A percentile compares a stretch with the other conserved stretches of the same genome.
These are phyloP conservation scores for Propithecus deckenii DNA, from an alignment of 2,797 vertebrate species.

Conservation along the genomic window DNA sequence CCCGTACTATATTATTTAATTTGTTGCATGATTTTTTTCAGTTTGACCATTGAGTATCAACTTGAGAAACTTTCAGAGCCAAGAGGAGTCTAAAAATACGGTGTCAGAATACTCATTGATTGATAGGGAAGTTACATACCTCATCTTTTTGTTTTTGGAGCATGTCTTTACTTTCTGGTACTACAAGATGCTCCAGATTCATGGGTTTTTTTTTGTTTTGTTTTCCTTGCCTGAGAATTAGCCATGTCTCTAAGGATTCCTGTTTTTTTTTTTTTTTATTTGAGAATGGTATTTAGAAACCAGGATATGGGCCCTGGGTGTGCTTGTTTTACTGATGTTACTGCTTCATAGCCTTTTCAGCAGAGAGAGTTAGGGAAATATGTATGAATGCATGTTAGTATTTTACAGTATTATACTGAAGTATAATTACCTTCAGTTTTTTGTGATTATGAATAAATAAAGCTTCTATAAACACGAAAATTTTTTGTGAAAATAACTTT, in stretches of 20 bases:
- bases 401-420: too few relatives aligned
- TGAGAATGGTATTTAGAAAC: not conserved
- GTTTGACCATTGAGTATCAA: not conserved
- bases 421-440: not conserved
- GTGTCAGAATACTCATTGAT: not conserved
- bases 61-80: not conserved
- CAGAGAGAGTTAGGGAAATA: not conserved
- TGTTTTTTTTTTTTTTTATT: not conserved
- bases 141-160: not conserved
- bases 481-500: not conserved
- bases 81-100: not conserved
- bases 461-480: not conserved
- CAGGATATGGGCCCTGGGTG: fast-evolving
- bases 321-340: not conserved
- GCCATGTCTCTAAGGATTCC: not conserved
- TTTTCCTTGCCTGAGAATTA: not conserved
- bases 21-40: not conserved
- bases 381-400: too few relatives aligned
- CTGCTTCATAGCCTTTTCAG: not conserved
- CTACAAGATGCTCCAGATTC: not conserved
- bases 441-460: not conserved
- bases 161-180: not conserved
- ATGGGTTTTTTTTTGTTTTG: not conserved
- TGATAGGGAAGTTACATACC: not conserved
- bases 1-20: not conserved